Percentiles rank a stretch among this genome's conserved stretches.
Evolutionary conservation across 2,797 vertebrate species (phyloP).

Genomic region (Acanthopagrus latus): DNA sequence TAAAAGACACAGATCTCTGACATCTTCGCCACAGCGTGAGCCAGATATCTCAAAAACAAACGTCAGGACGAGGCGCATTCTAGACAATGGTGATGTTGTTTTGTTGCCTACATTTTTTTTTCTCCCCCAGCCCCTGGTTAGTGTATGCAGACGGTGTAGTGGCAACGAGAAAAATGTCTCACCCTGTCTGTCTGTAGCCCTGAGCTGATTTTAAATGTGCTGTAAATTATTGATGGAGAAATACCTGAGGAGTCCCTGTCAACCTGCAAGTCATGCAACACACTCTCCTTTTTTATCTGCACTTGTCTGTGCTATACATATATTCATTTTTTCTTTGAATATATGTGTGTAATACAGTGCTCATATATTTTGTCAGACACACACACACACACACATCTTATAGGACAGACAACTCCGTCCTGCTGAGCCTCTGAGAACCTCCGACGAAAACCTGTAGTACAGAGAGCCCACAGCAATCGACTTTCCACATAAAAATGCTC

Average conservation of each 20-base stretch:
- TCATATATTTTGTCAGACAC: conserved; percentile 8
- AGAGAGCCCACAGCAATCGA: neutral
- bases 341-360: neutral
- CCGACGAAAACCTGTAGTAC: neutral
- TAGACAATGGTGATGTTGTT: neutral
- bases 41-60: neutral
- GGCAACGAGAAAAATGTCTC: conserved; percentile 19
- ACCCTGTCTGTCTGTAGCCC: conserved; percentile 24
- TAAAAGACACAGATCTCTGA: conserved; percentile 3
- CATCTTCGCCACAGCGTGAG: conserved; percentile 2
- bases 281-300: conserved; percentile 1
- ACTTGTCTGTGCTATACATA: neutral
- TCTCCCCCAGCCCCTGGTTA: too few species aligned
- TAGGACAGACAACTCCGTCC: neutral
- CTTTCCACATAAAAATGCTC: neutral
- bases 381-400: too few species aligned
- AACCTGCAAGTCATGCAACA: conserved; percentile 27
- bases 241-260: conserved; percentile 30
- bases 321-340: neutral
- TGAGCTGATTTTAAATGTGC: conserved; percentile 46
- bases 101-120: neutral
- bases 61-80: neutral
- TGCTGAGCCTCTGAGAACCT: conserved; percentile 13
- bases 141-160: conserved; percentile 40
- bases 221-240: conserved; percentile 57